Conservation (phyloP, 2,797 vertebrate genomes). For the Nannoperca obscura region DNA sequence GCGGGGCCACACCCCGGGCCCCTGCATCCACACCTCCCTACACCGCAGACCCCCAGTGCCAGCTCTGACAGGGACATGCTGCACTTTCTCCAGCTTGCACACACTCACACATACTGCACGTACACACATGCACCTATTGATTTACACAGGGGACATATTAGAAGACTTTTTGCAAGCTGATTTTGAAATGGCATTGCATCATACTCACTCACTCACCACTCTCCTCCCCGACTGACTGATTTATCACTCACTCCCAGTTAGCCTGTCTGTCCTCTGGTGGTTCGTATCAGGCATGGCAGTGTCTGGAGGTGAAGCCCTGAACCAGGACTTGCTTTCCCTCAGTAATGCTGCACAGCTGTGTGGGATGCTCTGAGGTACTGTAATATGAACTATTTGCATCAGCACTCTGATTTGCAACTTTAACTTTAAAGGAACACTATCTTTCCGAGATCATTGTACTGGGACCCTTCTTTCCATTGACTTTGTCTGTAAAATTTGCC, state of each 20-base stretch:
- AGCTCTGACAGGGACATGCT: slow-evolving; percentile 10
- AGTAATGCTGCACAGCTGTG: neutral
- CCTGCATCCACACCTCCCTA: slow-evolving; percentile 41
- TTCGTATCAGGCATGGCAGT: neutral
- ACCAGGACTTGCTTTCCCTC: neutral
- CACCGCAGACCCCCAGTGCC: slow-evolving; percentile 16
- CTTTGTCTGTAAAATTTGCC: neutral
- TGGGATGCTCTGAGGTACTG: neutral
- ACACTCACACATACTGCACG: neutral
- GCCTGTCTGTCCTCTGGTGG: slow-evolving; percentile 2
- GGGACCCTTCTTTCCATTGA: neutral
- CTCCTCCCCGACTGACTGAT: neutral
- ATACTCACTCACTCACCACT: neutral
- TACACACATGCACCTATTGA: slow-evolving; percentile 12
- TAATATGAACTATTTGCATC: neutral
- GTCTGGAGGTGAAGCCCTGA: neutral
- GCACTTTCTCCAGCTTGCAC: slow-evolving; percentile 10
- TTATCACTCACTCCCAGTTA: neutral
- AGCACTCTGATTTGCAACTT: neutral
- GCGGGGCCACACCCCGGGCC: slow-evolving; percentile 65
- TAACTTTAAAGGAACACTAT: neutral
- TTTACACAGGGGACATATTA: slow-evolving; percentile 13
- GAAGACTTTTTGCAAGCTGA: slow-evolving; percentile 21
- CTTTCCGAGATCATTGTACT: neutral
- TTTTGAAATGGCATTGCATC: slow-evolving; percentile 33